Evolutionary conservation across 2,888 invertebrate genomes (phyloP), one percentile per base, ranked within the genome.

Genomic region (Ochropleura plecta): DNA sequence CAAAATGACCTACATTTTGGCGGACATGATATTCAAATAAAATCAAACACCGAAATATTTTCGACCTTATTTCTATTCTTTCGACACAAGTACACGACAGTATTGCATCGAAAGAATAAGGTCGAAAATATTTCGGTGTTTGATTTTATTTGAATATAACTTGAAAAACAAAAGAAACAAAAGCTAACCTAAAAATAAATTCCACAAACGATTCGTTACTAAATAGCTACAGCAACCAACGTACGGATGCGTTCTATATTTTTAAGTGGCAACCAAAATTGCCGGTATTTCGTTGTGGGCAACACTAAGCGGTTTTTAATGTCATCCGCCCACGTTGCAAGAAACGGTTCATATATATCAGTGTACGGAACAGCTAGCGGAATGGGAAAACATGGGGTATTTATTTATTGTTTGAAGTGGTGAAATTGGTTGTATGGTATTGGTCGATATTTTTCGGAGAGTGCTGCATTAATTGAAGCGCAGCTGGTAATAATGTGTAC

Each of bases 241-340:
- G 44, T 68, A 60, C 76, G 74, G 70, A 76, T 74, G 83, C 68
- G 79, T 77, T 78, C 86, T 84, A 88, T 90, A 90, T 91, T 91
- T 90, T 77, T 86, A 86, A 85, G 84, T 89, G 83, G 89, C 80
- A 74, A 87, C 87, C 82, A 85, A 91, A 88, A 90, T 90, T 86
- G 89, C 87, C 76, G 83, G 87, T 90, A 80, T 90, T 91, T 91
- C 90, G 90, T 92, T 83, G 89, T 86, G 85, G 87, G 85, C 77
- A 87, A 86, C 82, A 90, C 94, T 95, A 94, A 95, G 94, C 94
- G 92, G 90, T 95, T 95, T 95, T 94, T 95, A 95, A 95, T 95
- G 94, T 93, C 93, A 92, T 92, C 91, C 92, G 90, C 82, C 85
- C 84, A 85, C 88, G 81, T 84, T 86, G 92, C 90, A 91, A 93